These are phyloP conservation scores for Furcula furcula DNA, from an alignment of 2,888 invertebrate genomes.

Conservation along the genomic window DNA sequence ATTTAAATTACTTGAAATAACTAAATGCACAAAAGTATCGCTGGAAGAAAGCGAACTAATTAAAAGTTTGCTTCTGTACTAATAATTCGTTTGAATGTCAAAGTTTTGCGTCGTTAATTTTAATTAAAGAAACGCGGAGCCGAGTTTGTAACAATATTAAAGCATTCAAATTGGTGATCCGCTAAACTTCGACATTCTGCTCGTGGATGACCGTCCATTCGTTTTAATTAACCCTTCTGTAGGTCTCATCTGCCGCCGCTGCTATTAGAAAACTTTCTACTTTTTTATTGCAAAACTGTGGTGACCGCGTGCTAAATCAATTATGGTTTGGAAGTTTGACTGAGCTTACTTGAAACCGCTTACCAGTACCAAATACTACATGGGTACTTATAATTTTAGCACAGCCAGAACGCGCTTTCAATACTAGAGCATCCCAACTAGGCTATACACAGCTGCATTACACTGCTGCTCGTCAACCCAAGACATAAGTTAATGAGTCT, in stretches of 20 bases:
- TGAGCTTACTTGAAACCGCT: slow-evolving; percentile 30
- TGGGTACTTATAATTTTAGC: too few species aligned
- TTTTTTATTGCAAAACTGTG: slow-evolving; percentile 50
- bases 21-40: slow-evolving; percentile 75
- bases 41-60: slow-evolving; percentile 75
- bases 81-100: slow-evolving; percentile 82
- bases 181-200: slow-evolving; percentile 76
- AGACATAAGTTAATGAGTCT: too few species aligned
- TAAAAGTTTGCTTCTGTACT: slow-evolving; percentile 79
- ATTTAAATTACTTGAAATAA: slow-evolving; percentile 69
- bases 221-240: slow-evolving; percentile 76
- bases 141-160: slow-evolving; percentile 79
- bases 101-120: slow-evolving; percentile 81
- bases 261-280: slow-evolving; percentile 58
- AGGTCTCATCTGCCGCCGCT: slow-evolving; percentile 58
- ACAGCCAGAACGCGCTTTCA: too few species aligned
- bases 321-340: slow-evolving; percentile 46
- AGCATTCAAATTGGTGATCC: slow-evolving; percentile 80
- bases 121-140: slow-evolving; percentile 80
- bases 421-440: too few species aligned
- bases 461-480: too few species aligned
- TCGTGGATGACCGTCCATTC: slow-evolving; percentile 75
- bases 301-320: slow-evolving; percentile 59
- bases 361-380: slow-evolving; percentile 7
- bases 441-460: too few species aligned